A percentile compares a stretch with the other conserved stretches of the same genome.
Evolutionary conservation across 2,113 vertebrate genomes (phyloP).

Genomic region (Anarrhichthys ocellatus): DNA sequence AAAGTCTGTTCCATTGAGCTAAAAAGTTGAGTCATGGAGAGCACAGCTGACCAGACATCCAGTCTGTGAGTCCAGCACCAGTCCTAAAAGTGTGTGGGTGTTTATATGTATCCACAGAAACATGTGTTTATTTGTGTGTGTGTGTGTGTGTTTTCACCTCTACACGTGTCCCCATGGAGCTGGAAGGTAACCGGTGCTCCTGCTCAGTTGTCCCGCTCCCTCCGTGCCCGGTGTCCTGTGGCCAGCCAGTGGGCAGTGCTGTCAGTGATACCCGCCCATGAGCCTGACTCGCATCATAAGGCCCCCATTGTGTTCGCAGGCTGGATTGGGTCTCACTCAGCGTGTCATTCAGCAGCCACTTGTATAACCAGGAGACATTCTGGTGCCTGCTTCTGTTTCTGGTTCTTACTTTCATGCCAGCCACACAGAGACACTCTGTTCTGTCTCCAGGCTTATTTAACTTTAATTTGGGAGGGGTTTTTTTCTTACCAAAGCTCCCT

Average conservation of each 20-base stretch:
- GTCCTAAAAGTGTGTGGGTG: conserved; percentile 35
- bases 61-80: conserved; percentile 32
- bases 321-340: conserved; percentile 81
- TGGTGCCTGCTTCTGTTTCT: conserved; percentile 82
- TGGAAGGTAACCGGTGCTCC: conserved; percentile 57
- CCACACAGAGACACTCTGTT: conserved; percentile 77
- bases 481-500: conserved; percentile 49
- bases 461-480: conserved; percentile 59
- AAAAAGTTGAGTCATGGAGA: conserved; percentile 62
- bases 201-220: conserved; percentile 47
- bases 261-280: conserved; percentile 77
- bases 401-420: conserved; percentile 68
- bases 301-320: conserved; percentile 78
- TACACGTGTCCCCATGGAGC: conserved; percentile 33
- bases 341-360: conserved; percentile 80
- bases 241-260: conserved; percentile 72
- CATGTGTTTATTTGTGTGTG: conserved; percentile 42
- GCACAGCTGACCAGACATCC: conserved; percentile 59
- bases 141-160: conserved; percentile 48
- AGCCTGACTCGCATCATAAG: conserved; percentile 81
- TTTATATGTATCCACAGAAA: conserved; percentile 9
- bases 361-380: conserved; percentile 82
- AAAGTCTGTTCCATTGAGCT: conserved; percentile 63
- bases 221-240: conserved; percentile 69
- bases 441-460: conserved; percentile 62